Conservation (phyloP, 1,140 invertebrate species). For the Hermetia illucens region DNA sequence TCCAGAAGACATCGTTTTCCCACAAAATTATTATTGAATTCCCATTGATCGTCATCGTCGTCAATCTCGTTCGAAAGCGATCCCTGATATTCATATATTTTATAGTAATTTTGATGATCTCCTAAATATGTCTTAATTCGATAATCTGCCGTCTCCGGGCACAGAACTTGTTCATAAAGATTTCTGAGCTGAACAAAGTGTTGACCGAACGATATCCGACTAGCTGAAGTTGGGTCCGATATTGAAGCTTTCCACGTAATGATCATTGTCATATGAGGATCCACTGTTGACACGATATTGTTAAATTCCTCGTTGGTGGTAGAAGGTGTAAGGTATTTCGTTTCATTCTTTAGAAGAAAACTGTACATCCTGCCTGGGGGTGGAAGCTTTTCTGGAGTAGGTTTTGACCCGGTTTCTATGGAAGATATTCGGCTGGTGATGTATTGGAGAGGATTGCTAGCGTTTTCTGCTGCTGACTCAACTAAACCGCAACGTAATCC, state of each 20-base stretch:
- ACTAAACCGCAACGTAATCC: slow-evolving; percentile 18
- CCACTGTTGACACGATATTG: slow-evolving; percentile 14
- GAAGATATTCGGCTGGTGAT: slow-evolving; percentile 5
- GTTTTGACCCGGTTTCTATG: neutral
- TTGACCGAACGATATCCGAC: slow-evolving; percentile 17
- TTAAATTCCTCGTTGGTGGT: slow-evolving; percentile 27
- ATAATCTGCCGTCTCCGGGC: slow-evolving; percentile 10
- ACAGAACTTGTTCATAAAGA: slow-evolving; percentile 18
- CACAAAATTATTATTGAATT: slow-evolving; percentile 23
- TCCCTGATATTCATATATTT: slow-evolving; percentile 2
- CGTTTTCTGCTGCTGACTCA: slow-evolving; percentile 7
- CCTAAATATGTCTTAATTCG: slow-evolving; percentile 7
- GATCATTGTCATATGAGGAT: slow-evolving; percentile 21
- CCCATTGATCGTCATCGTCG: slow-evolving; percentile 23
- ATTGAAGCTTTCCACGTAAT: slow-evolving; percentile 22
- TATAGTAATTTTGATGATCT: slow-evolving; percentile 9
- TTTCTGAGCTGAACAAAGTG: slow-evolving; percentile 25
- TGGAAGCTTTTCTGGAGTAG: slow-evolving; percentile 1
- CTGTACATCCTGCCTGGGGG: slow-evolving; percentile 15
- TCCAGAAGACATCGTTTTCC: slow-evolving; percentile 21
- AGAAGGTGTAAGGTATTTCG: slow-evolving; percentile 13
- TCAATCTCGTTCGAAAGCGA: slow-evolving; percentile 7
- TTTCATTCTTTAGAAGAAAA: slow-evolving; percentile 25
- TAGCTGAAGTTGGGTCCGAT: slow-evolving; percentile 8
- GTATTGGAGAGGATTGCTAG: slow-evolving; percentile 16